phyloP scores from a whole-genome alignment of 2,888 invertebrate species.

The Gonocerus acuteangulatus region DNA sequence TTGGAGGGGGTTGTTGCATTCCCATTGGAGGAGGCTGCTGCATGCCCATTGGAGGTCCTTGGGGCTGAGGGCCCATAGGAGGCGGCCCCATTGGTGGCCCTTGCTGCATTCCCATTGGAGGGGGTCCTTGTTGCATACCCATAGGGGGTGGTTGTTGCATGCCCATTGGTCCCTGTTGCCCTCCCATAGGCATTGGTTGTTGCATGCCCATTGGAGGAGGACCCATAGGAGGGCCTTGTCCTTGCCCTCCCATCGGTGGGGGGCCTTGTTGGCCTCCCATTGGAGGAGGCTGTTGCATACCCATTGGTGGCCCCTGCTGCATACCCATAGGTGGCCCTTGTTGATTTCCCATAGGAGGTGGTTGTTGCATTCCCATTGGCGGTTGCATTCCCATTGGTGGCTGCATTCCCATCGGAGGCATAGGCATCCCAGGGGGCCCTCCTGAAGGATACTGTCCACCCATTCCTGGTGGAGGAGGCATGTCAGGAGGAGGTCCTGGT shows the following conservation, averaged over 20 bases:
- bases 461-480: constrained; percentile 35
- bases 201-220: constrained; percentile 8
- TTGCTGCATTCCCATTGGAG: constrained; percentile 19
- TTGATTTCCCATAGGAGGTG: constrained; percentile 35
- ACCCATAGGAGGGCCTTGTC: constrained; percentile 8
- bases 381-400: constrained; percentile 26
- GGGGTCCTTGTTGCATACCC: constrained; percentile 14
- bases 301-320: constrained; percentile 21
- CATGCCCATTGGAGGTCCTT: constrained; percentile 28
- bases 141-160: constrained; percentile 30
- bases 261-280: constrained; percentile 32
- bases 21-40: constrained; percentile 36
- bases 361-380: constrained; percentile 29
- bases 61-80: constrained; percentile 16
- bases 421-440: constrained; percentile 23
- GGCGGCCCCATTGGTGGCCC: constrained; percentile 1
- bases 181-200: constrained; percentile 5
- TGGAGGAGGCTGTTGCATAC: constrained; percentile 18
- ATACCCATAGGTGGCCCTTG: constrained; percentile 14
- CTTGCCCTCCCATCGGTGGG: constrained; percentile 24
- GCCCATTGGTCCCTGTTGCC: constrained; percentile 29
- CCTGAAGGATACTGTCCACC: constrained; percentile 26
- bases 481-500: constrained; percentile 7
- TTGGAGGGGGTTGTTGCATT: constrained; percentile 36
- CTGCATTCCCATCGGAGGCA: constrained; percentile 30